phyloP scores from a whole-genome alignment of 2,888 invertebrate genomes.

The Heteromyza rotundicornis region DNA sequence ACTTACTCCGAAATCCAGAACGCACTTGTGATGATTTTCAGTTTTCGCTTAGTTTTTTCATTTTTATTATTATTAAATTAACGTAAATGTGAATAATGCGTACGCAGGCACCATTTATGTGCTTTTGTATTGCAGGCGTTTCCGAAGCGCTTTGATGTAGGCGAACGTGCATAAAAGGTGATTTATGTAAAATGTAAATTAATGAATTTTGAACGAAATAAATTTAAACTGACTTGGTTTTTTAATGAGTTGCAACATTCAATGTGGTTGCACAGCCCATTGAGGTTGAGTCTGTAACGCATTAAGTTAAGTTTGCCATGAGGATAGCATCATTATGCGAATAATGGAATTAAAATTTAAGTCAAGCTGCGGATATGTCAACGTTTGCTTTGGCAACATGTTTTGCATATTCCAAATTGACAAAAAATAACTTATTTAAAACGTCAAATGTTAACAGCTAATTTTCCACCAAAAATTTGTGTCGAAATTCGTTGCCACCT shows the following conservation, averaged over 20 bases:
- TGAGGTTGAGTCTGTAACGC: too few relatives aligned
- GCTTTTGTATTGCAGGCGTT: background rate
- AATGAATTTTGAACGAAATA: background rate
- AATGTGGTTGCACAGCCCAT: too few relatives aligned
- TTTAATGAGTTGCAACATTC: background rate
- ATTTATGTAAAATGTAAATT: background rate
- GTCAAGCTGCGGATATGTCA: too few relatives aligned
- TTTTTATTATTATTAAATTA: background rate
- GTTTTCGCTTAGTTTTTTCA: background rate
- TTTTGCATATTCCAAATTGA: too few relatives aligned
- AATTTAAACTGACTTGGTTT: background rate
- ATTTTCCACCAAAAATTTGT: too few relatives aligned
- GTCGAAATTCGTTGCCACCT: background rate
- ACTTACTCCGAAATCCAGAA: too few relatives aligned
- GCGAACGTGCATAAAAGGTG: background rate
- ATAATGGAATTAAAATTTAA: too few relatives aligned
- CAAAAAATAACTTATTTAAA: too few relatives aligned
- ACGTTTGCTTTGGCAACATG: too few relatives aligned
- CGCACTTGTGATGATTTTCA: background rate
- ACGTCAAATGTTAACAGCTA: too few relatives aligned
- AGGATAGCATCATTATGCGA: too few relatives aligned
- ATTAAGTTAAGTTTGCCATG: too few relatives aligned
- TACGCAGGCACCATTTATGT: background rate
- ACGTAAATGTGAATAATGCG: background rate
- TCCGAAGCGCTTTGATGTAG: background rate